Evolutionary conservation across 2,888 invertebrate genomes (phyloP), one percentile per base, ranked within the genome.

Genomic region (Chrysina gloriosa): DNA sequence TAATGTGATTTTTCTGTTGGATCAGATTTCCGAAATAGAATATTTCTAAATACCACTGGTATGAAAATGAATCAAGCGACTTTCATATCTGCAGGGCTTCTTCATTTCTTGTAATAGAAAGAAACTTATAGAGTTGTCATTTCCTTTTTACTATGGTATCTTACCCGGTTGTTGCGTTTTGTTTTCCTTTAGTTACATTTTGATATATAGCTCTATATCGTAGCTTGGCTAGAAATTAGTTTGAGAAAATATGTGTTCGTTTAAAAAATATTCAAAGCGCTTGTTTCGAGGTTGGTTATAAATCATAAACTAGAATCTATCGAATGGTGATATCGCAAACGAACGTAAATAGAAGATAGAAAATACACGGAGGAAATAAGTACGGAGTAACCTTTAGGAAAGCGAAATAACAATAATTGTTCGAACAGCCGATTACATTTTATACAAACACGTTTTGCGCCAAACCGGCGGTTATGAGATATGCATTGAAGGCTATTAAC

Each of bases 401-500:
- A 29, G 52, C 19, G 52, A 52, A 52, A 52, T 29, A 52, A 52
- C 19, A 52, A 52, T 52, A 52, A 52, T 52, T 52, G 52, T 52
- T 14, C 52, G 31, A 52, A 25, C 48, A 5, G 11, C 25, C 48
- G 25, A 48, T 52, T 52, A 31, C 52, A 52, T 52, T 52, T 52
- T 29, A 19, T 27, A 52, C 52, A 52, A 52, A 52, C 52, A 29
- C 52, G 19, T 23, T 23, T 50, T 36, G 14, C 52, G 39, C 25
- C 52, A 52, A 52, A 65, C 52, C 52, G 11, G n/a, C n/a, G n/a
- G 58, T 47, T 34, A 21, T 47, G 36, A 64, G 63, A 48, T 64
- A 64, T 47, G 48, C 34, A 48, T 48, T 48, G 56, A 66, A 66
- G 31, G 66, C 66, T 66, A 66, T 66, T 66, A 66, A 66, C 66